Percentiles rank a stretch among this genome's conserved stretches.
phyloP scores from a whole-genome alignment of 2,888 invertebrate species.

The Caenorhabditis sinica region DNA sequence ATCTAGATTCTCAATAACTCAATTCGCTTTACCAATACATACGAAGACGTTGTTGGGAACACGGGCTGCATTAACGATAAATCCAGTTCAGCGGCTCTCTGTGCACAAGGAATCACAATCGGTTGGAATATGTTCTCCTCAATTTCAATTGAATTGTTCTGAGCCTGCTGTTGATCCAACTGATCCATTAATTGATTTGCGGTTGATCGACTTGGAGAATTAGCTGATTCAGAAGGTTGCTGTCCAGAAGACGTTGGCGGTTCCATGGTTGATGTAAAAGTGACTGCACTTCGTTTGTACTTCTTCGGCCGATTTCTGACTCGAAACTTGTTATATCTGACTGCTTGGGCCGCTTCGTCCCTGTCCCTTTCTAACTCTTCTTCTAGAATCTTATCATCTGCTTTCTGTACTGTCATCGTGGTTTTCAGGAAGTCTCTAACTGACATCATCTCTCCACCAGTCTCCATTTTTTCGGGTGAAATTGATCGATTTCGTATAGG shows the following conservation, averaged over 20 bases:
- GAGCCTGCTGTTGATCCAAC: slow-evolving; percentile 16
- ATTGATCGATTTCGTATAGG: slow-evolving; percentile 45
- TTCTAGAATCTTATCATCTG: slow-evolving; percentile 50
- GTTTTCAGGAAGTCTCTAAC: slow-evolving; percentile 60
- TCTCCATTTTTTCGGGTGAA: slow-evolving; percentile 55
- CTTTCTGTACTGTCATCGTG: slow-evolving; percentile 54
- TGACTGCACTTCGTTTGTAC: slow-evolving; percentile 52
- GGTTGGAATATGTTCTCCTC: slow-evolving; percentile 51
- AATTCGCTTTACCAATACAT: slow-evolving; percentile 30
- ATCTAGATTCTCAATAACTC: neutral
- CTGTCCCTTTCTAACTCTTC: slow-evolving; percentile 41
- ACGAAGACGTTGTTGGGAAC: slow-evolving; percentile 45
- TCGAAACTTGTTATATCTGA: slow-evolving; percentile 57
- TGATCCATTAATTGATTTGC: slow-evolving; percentile 12
- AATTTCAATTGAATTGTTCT: slow-evolving; percentile 22
- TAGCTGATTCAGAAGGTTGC: neutral
- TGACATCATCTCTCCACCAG: slow-evolving; percentile 33
- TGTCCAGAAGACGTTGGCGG: neutral
- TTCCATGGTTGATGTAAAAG: slow-evolving; percentile 23
- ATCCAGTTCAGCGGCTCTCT: slow-evolving; percentile 35
- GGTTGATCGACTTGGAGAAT: neutral
- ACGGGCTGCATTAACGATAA: slow-evolving; percentile 44
- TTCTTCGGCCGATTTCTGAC: slow-evolving; percentile 63
- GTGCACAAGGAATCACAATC: slow-evolving; percentile 44
- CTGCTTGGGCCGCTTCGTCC: slow-evolving; percentile 30